Percentiles rank a stretch among this genome's conserved stretches.
Conservation (phyloP, 2,888 invertebrate species). For the Anoplius nigerrimus region DNA sequence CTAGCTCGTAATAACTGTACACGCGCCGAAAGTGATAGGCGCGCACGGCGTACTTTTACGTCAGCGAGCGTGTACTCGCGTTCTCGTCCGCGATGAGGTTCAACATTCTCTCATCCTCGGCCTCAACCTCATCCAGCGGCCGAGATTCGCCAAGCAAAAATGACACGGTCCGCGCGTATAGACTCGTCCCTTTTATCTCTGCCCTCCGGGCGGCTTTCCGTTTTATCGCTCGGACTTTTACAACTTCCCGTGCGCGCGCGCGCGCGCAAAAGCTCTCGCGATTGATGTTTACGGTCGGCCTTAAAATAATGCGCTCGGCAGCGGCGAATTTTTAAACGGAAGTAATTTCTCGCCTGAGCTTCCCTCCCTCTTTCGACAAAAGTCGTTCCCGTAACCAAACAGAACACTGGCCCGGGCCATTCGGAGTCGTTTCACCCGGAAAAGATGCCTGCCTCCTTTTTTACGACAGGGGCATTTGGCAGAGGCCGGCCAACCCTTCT, state of each 20-base stretch:
- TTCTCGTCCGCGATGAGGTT: background rate
- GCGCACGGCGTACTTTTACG: too few relatives aligned
- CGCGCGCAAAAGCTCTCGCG: background rate
- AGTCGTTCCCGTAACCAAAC: background rate
- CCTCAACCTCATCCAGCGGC: too few relatives aligned
- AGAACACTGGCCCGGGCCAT: background rate
- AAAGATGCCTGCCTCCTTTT: slow-evolving; percentile 1
- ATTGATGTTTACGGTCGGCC: background rate
- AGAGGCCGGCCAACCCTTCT: too few relatives aligned
- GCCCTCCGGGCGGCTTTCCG: background rate
- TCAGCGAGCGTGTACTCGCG: too few relatives aligned
- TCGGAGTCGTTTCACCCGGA: slow-evolving; percentile 1
- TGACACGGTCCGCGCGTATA: too few relatives aligned
- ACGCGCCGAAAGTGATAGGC: background rate
- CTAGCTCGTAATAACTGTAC: slow-evolving; percentile 17
- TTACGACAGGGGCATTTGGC: too few relatives aligned
- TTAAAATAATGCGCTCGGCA: background rate
- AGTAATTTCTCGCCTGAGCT: background rate
- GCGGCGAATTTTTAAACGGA: background rate
- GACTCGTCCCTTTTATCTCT: background rate
- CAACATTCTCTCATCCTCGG: too few relatives aligned
- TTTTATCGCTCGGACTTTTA: background rate
- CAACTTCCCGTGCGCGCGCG: background rate
- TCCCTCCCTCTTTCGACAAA: background rate
- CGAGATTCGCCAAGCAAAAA: too few relatives aligned